These are phyloP conservation scores for Crotalus helleri DNA, from an alignment of 2,113 vertebrate species.

Conservation along the genomic window DNA sequence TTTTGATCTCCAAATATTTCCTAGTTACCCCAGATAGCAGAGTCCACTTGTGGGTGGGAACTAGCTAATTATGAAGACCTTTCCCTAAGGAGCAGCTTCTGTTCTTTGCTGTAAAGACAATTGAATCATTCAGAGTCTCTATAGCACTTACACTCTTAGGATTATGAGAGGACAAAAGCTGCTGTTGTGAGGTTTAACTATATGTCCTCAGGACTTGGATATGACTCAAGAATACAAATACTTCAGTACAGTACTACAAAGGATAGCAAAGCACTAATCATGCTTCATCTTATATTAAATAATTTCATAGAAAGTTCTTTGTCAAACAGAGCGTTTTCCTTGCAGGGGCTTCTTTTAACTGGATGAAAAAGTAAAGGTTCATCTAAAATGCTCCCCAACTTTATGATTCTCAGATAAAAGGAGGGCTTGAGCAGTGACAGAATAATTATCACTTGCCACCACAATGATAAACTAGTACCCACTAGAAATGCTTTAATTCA, in stretches of 20 bases:
- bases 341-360: not conserved
- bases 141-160: not conserved
- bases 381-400: not conserved
- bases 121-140: not conserved
- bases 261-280: not conserved
- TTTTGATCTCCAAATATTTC: slow-evolving; percentile 1
- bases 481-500: not conserved
- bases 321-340: not conserved
- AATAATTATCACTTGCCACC: not conserved
- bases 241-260: not conserved
- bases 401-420: not conserved
- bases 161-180: not conserved
- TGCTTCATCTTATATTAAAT: not conserved
- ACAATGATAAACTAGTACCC: not conserved
- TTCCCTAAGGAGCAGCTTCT: not conserved
- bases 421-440: not conserved
- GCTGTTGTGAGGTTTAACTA: not conserved
- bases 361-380: not conserved
- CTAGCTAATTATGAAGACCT: not conserved
- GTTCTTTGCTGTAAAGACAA: not conserved
- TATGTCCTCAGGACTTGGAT: not conserved
- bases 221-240: not conserved
- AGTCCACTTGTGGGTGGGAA: not conserved
- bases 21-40: not conserved
- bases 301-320: not conserved